Evolutionary conservation across 2,888 invertebrate genomes (phyloP), one percentile per base, ranked within the genome.

Genomic region (Stictocephala bisonia): DNA sequence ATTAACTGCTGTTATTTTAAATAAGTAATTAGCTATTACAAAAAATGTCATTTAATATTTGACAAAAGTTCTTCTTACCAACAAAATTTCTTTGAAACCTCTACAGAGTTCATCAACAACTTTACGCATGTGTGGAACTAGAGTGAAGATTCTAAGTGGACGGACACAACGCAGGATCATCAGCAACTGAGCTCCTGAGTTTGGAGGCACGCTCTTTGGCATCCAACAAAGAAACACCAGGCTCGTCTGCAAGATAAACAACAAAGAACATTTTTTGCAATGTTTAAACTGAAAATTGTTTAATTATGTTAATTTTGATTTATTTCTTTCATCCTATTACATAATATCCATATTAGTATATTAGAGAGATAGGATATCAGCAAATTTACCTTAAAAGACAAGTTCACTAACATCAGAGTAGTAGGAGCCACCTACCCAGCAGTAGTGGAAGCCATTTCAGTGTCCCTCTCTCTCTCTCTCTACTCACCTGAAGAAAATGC

Each of bases 51-150:
- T 48, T 50, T 29, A 20, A 22, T 29, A 11, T 29, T 27, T n/a
- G 50, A 13, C 24, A 20, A 20, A 4, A 13, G 15, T 22, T 20
- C 40, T 53, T 80, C 84, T 82, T 85, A 97, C 99, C 85, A 99
- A 86, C 66, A 99, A 85, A 79, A 99, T 99, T 86, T 99, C 99
- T 85, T 99, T 99, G 86, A 99, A 99, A 27, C 99, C 99, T 78
- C 97, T 89, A 82, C 97, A 98, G 71, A 99, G 87, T 83, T 99
- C 99, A 84, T 97, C 98, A 70, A 99, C 99, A 20, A 99, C 99
- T 86, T 98, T 96, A 78, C 99, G 89, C 96, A 99, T 99, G 84
- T 99, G 99, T 66, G 99, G 99, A 29, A 99, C 98, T 70, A 99
- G 87, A 27, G 97, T 97, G 85, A 99, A 99, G 80, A 99, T 99